Conservation (phyloP, 2,113 vertebrate genomes). For the Oncorhynchus clarkii region DNA sequence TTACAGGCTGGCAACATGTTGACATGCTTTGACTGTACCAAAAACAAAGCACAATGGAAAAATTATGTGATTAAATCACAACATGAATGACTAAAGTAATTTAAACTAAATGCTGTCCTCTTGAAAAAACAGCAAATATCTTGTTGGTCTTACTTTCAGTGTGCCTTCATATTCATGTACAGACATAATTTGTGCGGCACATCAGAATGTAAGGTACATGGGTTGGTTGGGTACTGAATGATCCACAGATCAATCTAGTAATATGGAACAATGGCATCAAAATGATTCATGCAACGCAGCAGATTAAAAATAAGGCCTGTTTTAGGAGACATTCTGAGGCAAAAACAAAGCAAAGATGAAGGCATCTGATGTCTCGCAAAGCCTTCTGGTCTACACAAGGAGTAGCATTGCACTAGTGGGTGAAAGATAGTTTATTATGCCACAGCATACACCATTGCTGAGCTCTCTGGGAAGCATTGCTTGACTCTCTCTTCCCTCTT, state of each 20-base stretch:
- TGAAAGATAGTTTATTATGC: neutral
- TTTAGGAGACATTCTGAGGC: conserved; percentile 30
- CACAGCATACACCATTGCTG: neutral
- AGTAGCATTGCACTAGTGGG: neutral
- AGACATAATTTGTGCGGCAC: conserved; percentile 38
- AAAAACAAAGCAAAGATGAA: conserved; percentile 33
- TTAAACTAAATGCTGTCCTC: neutral
- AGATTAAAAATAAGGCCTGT: conserved; percentile 14
- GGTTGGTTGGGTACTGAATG: neutral
- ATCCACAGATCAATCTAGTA: neutral
- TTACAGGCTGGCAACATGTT: neutral
- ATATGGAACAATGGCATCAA: neutral
- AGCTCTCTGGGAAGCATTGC: neutral
- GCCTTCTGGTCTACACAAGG: conserved; percentile 3
- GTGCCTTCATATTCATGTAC: conserved; percentile 8
- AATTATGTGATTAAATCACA: neutral
- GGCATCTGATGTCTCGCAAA: conserved; percentile 26
- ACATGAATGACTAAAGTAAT: neutral
- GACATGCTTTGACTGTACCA: neutral
- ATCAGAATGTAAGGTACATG: conserved; percentile 7
- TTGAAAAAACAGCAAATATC: neutral
- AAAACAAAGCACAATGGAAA: neutral
- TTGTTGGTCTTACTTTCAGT: neutral
- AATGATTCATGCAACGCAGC: conserved; percentile 22
- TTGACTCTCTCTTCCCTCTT: neutral